phyloP scores from a whole-genome alignment of 2,113 vertebrate species.

The Geococcyx californianus region DNA sequence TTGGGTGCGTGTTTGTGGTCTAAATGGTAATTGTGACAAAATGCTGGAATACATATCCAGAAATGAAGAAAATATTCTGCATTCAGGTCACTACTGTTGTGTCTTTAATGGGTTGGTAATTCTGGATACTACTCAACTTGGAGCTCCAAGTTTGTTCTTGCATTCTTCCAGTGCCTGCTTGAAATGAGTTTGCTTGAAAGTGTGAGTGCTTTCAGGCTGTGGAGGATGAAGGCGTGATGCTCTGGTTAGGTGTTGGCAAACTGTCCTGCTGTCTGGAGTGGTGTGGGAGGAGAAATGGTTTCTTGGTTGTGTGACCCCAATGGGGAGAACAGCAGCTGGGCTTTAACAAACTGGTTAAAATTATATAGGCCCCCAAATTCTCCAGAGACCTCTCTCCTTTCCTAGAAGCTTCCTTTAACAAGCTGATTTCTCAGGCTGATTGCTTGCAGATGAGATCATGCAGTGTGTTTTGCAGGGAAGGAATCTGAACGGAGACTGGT shows the following conservation, averaged over 20 bases:
- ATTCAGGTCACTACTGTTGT: not conserved
- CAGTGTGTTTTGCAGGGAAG: constrained; percentile 62
- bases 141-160: not conserved
- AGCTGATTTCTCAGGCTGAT: constrained; percentile 73
- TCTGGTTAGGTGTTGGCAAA: constrained; percentile 28
- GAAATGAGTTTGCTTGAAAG: not conserved
- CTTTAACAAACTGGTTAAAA: constrained; percentile 63
- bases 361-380: constrained; percentile 49
- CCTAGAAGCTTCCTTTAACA: constrained; percentile 72
- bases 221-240: not conserved
- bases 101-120: not conserved
- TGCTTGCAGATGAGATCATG: constrained; percentile 73
- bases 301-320: constrained; percentile 36
- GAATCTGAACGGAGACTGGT: constrained; percentile 27
- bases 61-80: not conserved
- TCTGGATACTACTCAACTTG: not conserved
- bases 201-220: not conserved
- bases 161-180: not conserved
- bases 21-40: not conserved
- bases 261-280: not conserved
- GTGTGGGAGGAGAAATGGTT: constrained; percentile 33
- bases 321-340: constrained; percentile 54
- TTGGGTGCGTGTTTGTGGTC: not conserved
- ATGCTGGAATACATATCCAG: not conserved
- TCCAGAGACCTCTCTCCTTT: constrained; percentile 63